Conservation (phyloP, 2,797 vertebrate species). For the Xenentodon cancila region DNA sequence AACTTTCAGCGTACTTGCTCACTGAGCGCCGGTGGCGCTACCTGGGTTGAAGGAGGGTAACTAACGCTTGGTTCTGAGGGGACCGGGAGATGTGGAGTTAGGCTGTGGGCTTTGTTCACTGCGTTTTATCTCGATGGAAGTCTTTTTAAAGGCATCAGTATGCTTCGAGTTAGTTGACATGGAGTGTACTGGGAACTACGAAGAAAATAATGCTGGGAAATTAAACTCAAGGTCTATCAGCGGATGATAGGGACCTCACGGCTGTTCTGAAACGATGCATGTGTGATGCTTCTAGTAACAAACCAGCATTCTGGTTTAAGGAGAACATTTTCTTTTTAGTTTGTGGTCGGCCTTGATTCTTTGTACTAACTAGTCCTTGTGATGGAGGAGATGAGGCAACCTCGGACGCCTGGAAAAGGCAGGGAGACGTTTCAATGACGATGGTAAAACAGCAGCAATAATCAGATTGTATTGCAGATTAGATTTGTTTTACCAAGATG, state of each 20-base stretch:
- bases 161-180: slow-evolving; percentile 11
- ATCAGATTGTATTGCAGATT: no score
- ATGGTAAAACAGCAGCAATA: no score
- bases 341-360: background rate
- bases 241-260: background rate
- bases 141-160: slow-evolving; percentile 9
- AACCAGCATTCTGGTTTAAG: background rate
- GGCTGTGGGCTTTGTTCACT: no score
- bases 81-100: background rate
- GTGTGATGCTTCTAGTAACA: background rate
- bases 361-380: background rate
- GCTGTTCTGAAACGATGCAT: no score
- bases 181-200: no score
- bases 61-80: background rate
- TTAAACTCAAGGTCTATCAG: no score
- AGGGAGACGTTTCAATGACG: no score
- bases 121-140: no score
- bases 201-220: no score
- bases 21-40: background rate
- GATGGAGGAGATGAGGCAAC: background rate
- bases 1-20: slow-evolving; percentile 10
- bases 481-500: no score
- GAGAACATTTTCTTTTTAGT: background rate
- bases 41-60: background rate
- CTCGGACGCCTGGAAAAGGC: no score